Conservation (phyloP, 2,888 invertebrate genomes). For the Acholoe squamosa region DNA sequence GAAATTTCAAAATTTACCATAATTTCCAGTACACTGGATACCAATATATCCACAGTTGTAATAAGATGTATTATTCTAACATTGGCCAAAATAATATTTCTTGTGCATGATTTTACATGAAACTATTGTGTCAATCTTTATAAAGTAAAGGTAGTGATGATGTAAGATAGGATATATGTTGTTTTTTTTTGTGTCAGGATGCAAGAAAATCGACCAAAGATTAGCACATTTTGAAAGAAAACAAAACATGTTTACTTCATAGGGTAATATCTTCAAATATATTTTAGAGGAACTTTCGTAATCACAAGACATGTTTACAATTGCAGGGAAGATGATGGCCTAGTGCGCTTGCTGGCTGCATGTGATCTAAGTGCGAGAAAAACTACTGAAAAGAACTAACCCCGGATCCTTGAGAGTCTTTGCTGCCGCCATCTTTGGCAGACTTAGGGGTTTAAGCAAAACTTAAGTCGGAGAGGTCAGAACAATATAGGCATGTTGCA, state of each 20-base stretch:
- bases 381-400: slow-evolving; percentile 41
- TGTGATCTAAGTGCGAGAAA: slow-evolving; percentile 25
- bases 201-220: too few species aligned
- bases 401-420: slow-evolving; percentile 41
- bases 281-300: neutral
- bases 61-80: too few species aligned
- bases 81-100: too few species aligned
- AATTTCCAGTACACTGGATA: too few species aligned
- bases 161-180: too few species aligned
- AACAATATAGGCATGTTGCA: slow-evolving; percentile 25
- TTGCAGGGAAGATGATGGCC: slow-evolving; percentile 21
- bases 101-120: too few species aligned
- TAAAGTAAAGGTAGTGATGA: too few species aligned
- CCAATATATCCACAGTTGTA: too few species aligned
- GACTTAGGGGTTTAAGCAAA: slow-evolving; percentile 50
- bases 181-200: too few species aligned
- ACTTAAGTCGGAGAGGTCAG: slow-evolving; percentile 31
- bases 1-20: too few species aligned
- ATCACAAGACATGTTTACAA: slow-evolving; percentile 17
- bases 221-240: neutral
- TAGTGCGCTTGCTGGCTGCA: neutral
- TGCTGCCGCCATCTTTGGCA: slow-evolving; percentile 48
- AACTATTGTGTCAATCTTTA: too few species aligned
- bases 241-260: neutral
- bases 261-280: neutral